These are phyloP conservation scores for Sebastes glaucus DNA, from an alignment of 2,797 vertebrate genomes.

Conservation along the genomic window DNA sequence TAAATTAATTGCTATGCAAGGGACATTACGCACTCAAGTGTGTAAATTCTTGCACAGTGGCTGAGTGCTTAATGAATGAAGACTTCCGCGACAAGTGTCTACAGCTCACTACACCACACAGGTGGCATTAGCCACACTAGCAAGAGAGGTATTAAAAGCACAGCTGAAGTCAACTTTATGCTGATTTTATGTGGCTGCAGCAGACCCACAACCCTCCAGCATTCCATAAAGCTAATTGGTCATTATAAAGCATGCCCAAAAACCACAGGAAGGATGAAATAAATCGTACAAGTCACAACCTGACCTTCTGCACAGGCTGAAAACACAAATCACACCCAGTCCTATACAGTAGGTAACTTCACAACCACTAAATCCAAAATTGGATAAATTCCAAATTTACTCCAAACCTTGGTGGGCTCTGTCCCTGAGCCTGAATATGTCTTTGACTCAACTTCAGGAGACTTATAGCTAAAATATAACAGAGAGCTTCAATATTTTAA, in stretches of 20 bases:
- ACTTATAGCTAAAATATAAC: background rate
- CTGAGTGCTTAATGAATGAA: background rate
- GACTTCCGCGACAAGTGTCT: background rate
- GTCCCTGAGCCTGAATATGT: background rate
- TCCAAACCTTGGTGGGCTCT: background rate
- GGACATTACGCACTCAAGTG: background rate
- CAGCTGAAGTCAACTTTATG: background rate
- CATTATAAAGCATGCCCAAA: background rate
- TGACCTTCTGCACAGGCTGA: background rate
- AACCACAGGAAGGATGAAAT: constrained; percentile 1
- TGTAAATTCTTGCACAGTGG: background rate
- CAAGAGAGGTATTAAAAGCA: background rate
- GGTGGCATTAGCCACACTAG: background rate
- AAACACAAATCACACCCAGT: background rate
- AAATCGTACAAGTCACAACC: background rate
- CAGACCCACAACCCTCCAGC: background rate
- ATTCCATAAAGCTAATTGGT: constrained; percentile 18
- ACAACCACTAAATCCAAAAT: background rate
- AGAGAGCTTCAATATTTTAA: background rate
- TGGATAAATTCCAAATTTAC: background rate
- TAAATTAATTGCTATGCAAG: constrained; percentile 22
- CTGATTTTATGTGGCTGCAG: background rate
- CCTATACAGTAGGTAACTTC: background rate
- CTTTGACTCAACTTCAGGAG: background rate
- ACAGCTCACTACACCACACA: background rate